Conservation (phyloP, 1,140 invertebrate species). For the Phthorimaea operculella region DNA sequence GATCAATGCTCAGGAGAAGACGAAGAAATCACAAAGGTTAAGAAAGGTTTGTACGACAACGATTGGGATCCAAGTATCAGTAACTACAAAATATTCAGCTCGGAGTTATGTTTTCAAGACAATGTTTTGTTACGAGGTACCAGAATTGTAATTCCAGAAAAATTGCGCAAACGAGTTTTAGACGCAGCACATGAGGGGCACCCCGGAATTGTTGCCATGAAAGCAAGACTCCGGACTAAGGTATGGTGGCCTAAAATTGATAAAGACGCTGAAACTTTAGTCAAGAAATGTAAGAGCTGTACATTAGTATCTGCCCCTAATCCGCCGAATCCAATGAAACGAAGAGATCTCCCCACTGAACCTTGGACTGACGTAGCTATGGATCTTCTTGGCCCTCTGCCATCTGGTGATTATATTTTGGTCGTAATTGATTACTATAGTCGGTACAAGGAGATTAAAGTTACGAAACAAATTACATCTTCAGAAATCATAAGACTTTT, state of each 20-base stretch:
- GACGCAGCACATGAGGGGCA: constrained; percentile 40
- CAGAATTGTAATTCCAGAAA: constrained; percentile 22
- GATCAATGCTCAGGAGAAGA: too few species aligned
- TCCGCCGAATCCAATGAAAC: constrained; percentile 13
- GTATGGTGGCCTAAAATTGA: constrained; percentile 57
- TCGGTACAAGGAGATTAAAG: constrained; percentile 12
- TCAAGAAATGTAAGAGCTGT: constrained; percentile 55
- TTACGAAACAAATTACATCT: constrained; percentile 9
- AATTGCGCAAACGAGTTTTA: constrained; percentile 21
- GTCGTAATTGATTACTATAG: constrained; percentile 14
- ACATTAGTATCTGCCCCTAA: constrained; percentile 18
- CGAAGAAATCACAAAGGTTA: too few species aligned
- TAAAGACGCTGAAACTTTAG: constrained; percentile 42
- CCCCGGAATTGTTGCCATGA: constrained; percentile 47
- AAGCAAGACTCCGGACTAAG: constrained; percentile 53
- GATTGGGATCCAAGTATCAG: too few species aligned
- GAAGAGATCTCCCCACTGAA: constrained; percentile 17
- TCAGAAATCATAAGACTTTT: constrained; percentile 11
- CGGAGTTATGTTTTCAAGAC: too few species aligned
- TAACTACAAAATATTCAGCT: too few species aligned
- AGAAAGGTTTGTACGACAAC: too few species aligned
- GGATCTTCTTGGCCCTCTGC: constrained; percentile 18
- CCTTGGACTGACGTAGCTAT: constrained; percentile 12
- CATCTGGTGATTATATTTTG: constrained; percentile 16
- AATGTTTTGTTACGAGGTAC: too few species aligned